Evolutionary conservation across 2,797 vertebrate species (phyloP), one percentile per base, ranked within the genome.

Genomic region (Danio tinwini): DNA sequence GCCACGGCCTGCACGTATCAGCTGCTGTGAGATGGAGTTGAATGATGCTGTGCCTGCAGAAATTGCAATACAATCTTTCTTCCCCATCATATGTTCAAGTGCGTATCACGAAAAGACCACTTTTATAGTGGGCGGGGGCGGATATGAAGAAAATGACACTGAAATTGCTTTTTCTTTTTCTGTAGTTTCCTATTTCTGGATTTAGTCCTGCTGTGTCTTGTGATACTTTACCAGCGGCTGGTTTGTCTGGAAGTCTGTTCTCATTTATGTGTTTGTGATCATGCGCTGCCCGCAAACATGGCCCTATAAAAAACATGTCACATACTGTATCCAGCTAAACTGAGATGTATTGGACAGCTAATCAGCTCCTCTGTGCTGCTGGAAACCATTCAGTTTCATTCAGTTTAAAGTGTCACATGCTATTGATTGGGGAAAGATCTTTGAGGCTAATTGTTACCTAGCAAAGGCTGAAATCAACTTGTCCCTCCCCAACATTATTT

Each of bases 21-120:
- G 37, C 56, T 69, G 64, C 42, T 78, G 39, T 39, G 8, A 50
- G 75, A 68, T 40, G 49, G 21, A 52, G 56, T 21, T 78, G 56
- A 78, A 78, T 71, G 67, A 71, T 78, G 47, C 67, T 62, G 42
- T 78, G 58, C 17, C 56, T 52, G 67, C 67, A 52, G 47, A 71
- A 78, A 78, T 52, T 71, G 76, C 76, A 71, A 63, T 78, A 78
- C 47, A 52, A 71, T 78, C 37, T 71, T 70, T 78, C 47, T 50
- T 29, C 45, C 42, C 67, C 37, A 78, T 71, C 47, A 61, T 52
- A 53, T 52, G 67, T 71, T 70, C 56, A 70, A 70, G 76, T 71
- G 67, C 10, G 39, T 78, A 44, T 71, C 67, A 63, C 45, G 1
- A 69, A 78, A 77, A 70, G 7, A 50, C 76, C 45, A 47, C 44